These are phyloP conservation scores for Ormyrus nitidulus DNA, from an alignment of 2,888 invertebrate genomes.

Conservation along the genomic window DNA sequence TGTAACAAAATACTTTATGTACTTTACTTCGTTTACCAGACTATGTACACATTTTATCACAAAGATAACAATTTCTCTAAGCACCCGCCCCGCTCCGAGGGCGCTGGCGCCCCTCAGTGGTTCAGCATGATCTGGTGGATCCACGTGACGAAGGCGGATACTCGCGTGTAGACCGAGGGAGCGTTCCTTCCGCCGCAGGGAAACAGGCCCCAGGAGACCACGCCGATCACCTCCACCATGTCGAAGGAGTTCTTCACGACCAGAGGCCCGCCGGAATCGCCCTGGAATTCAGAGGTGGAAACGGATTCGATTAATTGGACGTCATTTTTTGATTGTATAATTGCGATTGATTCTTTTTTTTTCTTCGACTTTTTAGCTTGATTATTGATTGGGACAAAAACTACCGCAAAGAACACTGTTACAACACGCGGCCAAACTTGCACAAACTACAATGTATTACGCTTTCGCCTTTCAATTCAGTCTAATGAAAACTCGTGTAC, in stretches of 20 bases:
- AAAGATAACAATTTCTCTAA: slow-evolving; percentile 13
- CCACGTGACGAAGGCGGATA: slow-evolving; percentile 70
- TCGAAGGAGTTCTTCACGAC: slow-evolving; percentile 63
- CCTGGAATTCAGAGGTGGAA: slow-evolving; percentile 61
- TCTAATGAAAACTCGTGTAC: background rate
- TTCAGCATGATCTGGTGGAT: slow-evolving; percentile 63
- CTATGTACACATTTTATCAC: slow-evolving; percentile 49
- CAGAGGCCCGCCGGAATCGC: slow-evolving; percentile 74
- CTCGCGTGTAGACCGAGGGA: slow-evolving; percentile 72
- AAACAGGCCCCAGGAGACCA: slow-evolving; percentile 74
- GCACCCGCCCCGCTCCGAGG: background rate
- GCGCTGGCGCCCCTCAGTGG: slow-evolving; percentile 3
- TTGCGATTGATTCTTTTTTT: too few species aligned
- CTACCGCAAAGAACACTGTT: too few species aligned
- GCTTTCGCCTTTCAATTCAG: too few species aligned
- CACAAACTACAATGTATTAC: background rate
- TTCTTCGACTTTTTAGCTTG: too few species aligned
- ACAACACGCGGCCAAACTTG: too few species aligned
- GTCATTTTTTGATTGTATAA: too few species aligned
- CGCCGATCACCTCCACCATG: slow-evolving; percentile 68
- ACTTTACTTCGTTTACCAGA: slow-evolving; percentile 3
- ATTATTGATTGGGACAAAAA: too few species aligned
- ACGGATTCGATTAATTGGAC: too few species aligned
- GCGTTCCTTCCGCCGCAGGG: slow-evolving; percentile 70
- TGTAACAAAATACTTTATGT: too few species aligned